These are phyloP conservation scores for Aphaenogaster rudis DNA, from an alignment of 1,140 invertebrate species.

Conservation along the genomic window DNA sequence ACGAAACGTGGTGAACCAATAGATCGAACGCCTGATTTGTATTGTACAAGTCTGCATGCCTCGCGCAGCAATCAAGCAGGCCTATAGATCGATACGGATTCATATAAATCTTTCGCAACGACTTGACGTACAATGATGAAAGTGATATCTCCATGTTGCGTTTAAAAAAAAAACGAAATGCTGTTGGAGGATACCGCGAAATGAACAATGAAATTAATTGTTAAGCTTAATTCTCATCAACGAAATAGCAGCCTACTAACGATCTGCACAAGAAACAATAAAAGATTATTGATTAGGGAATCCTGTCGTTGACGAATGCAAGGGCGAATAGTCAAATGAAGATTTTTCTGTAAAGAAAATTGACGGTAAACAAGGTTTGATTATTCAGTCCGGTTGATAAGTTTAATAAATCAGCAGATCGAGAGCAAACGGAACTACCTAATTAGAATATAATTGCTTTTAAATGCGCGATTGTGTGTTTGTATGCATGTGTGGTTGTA, in stretches of 20 bases:
- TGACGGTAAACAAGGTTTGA: background rate
- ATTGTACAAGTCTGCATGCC: background rate
- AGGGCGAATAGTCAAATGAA: background rate
- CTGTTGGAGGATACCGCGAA: background rate
- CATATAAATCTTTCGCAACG: constrained; percentile 26
- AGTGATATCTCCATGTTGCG: background rate
- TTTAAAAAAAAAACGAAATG: background rate
- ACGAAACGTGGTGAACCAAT: constrained; percentile 27
- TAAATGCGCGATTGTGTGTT: constrained; percentile 51
- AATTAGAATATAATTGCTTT: constrained; percentile 73
- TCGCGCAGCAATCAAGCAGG: background rate
- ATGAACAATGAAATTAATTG: constrained; percentile 59
- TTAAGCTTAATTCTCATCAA: constrained; percentile 70
- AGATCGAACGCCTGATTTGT: background rate
- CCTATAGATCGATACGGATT: constrained; percentile 18
- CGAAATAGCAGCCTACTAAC: constrained; percentile 73
- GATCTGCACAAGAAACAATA: constrained; percentile 65
- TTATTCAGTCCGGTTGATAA: constrained; percentile 9
- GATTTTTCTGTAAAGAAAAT: background rate
- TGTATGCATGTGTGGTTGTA: background rate
- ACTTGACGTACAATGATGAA: constrained; percentile 49
- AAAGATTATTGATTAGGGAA: constrained; percentile 61
- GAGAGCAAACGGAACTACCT: constrained; percentile 50
- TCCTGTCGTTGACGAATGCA: constrained; percentile 10
- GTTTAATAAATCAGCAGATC: constrained; percentile 32